These are phyloP conservation scores for Odontomachus brunneus DNA, from an alignment of 1,140 invertebrate species.

Conservation along the genomic window DNA sequence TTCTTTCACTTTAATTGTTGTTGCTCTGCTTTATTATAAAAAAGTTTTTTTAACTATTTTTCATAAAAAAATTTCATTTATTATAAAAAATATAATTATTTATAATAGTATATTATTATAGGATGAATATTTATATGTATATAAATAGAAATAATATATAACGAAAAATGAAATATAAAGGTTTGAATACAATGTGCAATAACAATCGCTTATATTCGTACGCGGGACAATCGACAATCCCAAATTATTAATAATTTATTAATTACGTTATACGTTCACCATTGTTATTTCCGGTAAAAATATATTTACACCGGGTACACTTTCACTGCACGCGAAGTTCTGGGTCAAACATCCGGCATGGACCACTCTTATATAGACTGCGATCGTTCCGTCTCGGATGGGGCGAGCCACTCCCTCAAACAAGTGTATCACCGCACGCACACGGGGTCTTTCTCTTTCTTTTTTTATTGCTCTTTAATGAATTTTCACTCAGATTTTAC, in stretches of 20 bases:
- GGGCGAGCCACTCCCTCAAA: constrained; percentile 70
- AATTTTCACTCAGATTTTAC: constrained; percentile 46
- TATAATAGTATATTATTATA: too few species aligned
- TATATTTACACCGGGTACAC: constrained; percentile 72
- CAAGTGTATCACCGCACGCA: constrained; percentile 73
- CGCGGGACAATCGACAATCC: not conserved
- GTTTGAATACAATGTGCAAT: constrained; percentile 12
- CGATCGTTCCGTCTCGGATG: constrained; percentile 32
- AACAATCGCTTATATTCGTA: not conserved
- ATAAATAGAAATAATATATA: not conserved
- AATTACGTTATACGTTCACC: constrained; percentile 64
- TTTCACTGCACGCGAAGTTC: constrained; percentile 82
- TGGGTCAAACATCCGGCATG: constrained; percentile 81
- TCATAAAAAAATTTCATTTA: too few species aligned
- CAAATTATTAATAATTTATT: not conserved
- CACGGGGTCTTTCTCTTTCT: constrained; percentile 66
- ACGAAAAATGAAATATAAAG: not conserved
- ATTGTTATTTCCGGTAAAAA: constrained; percentile 62
- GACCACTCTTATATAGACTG: constrained; percentile 82
- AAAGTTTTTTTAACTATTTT: too few species aligned
- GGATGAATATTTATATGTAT: not conserved
- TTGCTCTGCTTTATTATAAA: too few species aligned
- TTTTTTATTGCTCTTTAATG: constrained; percentile 14
- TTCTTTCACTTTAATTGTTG: too few species aligned
- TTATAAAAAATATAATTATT: too few species aligned